phyloP scores from a whole-genome alignment of 1,140 invertebrate genomes.

The Aphelenchoides besseyi region DNA sequence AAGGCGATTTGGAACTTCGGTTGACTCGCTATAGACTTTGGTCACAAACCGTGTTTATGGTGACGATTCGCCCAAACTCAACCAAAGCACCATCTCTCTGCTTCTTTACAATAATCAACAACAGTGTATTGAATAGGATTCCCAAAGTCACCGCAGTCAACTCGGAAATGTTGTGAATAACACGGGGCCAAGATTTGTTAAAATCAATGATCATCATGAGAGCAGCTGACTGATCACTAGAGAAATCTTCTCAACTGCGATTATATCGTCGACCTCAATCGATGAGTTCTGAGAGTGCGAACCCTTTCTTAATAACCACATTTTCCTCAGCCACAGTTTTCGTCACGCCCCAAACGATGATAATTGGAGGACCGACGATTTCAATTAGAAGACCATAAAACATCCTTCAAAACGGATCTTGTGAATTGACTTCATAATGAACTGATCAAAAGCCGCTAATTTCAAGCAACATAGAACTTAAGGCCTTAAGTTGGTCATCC shows the following conservation, averaged over 20 bases:
- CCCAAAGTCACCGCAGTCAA: neutral
- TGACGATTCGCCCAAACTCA: neutral
- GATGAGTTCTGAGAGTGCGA: conserved; percentile 1
- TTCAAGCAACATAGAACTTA: no score
- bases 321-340: neutral
- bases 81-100: neutral
- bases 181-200: neutral
- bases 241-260: neutral
- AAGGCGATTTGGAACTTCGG: no score
- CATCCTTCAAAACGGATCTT: neutral
- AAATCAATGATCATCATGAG: neutral
- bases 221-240: neutral
- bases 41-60: neutral
- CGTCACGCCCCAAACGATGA: neutral
- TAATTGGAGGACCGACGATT: neutral
- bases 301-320: neutral
- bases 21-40: no score
- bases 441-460: no score
- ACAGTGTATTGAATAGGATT: neutral
- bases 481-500: no score
- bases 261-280: neutral
- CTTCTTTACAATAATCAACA: neutral
- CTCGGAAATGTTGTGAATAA: neutral
- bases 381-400: neutral
- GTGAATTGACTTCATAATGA: neutral